These are phyloP conservation scores for Exocentrus adspersus DNA, from an alignment of 2,888 invertebrate species.

Conservation along the genomic window DNA sequence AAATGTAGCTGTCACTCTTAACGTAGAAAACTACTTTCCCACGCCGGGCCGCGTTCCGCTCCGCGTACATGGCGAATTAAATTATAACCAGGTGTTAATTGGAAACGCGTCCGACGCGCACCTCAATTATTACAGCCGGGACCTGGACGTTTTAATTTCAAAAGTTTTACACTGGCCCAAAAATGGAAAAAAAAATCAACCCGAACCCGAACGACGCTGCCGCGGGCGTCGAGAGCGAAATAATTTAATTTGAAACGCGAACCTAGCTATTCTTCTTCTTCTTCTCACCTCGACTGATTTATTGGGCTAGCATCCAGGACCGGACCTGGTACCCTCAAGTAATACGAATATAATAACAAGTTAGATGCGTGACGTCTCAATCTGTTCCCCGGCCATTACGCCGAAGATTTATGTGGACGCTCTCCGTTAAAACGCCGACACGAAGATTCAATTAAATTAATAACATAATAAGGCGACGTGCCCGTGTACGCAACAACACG, in stretches of 20 bases:
- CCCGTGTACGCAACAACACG: too few species aligned
- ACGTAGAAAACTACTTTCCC: too few species aligned
- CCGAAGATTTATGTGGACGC: constrained; percentile 11
- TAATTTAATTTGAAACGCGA: constrained; percentile 60
- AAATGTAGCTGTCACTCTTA: too few species aligned
- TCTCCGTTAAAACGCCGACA: constrained; percentile 22
- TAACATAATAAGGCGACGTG: constrained; percentile 22
- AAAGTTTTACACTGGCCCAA: constrained; percentile 55
- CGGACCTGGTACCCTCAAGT: too few species aligned
- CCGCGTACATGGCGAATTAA: constrained; percentile 20
- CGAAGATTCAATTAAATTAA: constrained; percentile 40
- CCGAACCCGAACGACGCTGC: constrained; percentile 41
- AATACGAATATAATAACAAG: constrained; percentile 53
- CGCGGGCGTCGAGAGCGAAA: constrained; percentile 45
- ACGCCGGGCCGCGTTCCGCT: constrained; percentile 16
- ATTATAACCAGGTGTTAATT: constrained; percentile 59
- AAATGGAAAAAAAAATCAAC: too few species aligned
- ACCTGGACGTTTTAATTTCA: constrained; percentile 59
- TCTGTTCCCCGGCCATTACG: constrained; percentile 6
- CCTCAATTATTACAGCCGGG: constrained; percentile 57
- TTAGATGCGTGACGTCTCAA: constrained; percentile 42
- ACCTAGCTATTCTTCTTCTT: constrained; percentile 58
- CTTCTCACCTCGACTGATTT: constrained; percentile 56
- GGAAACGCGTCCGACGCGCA: constrained; percentile 59
- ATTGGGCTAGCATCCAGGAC: constrained; percentile 51